Evolutionary conservation across 2,797 vertebrate species (phyloP).

Genomic region (Cirrhinus mrigala): DNA sequence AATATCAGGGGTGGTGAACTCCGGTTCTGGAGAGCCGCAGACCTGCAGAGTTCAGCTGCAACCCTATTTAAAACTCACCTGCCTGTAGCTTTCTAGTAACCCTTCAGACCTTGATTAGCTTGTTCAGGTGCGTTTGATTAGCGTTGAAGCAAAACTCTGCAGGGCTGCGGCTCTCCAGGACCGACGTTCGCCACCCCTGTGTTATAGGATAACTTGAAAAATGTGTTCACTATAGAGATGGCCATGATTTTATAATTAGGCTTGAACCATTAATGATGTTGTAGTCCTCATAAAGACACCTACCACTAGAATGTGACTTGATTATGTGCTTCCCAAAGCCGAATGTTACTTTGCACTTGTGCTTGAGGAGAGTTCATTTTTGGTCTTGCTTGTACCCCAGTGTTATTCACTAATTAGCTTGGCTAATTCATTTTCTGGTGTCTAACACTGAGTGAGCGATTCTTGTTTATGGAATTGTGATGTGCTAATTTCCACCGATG

Average conservation of each 20-base stretch:
- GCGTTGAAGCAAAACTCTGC: too few species aligned
- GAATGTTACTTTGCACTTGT: neutral
- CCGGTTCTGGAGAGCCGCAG: too few species aligned
- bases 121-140: too few species aligned
- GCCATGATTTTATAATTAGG: neutral
- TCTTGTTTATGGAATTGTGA: conserved; percentile 34
- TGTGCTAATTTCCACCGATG: conserved; percentile 37
- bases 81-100: too few species aligned
- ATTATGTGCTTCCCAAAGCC: conserved; percentile 12
- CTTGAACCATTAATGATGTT: neutral
- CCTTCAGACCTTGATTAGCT: too few species aligned
- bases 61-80: too few species aligned
- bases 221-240: too few species aligned
- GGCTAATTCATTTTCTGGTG: conserved; percentile 47
- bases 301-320: neutral
- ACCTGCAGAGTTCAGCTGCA: too few species aligned
- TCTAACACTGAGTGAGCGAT: conserved; percentile 15
- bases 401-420: conserved; percentile 10
- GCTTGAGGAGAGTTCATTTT: conserved; percentile 23
- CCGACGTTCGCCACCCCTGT: too few species aligned
- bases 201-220: too few species aligned
- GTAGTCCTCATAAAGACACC: neutral
- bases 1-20: too few species aligned
- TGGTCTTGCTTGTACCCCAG: neutral
- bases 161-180: too few species aligned